These are phyloP conservation scores for Clarias platycephalus DNA, from an alignment of 2,797 vertebrate genomes.

Conservation along the genomic window DNA sequence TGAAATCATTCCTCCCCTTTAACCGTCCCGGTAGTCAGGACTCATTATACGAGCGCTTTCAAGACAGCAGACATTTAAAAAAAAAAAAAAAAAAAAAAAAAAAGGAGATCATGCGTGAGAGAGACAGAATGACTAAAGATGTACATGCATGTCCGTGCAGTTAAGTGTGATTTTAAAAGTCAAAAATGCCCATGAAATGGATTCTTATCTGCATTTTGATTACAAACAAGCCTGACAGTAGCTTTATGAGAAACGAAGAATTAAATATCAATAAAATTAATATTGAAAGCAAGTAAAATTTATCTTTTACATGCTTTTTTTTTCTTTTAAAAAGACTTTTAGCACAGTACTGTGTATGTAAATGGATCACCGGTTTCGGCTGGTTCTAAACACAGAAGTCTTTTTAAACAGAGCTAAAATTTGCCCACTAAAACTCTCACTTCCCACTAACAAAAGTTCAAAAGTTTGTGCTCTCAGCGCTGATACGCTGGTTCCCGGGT, in stretches of 20 bases:
- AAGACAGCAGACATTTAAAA: not conserved
- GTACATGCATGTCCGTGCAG: not conserved
- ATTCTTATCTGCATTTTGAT: not conserved
- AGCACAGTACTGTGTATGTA: not conserved
- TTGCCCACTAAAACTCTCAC: not conserved
- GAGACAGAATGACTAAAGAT: not conserved
- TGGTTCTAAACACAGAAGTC: not conserved
- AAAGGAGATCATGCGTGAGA: not conserved
- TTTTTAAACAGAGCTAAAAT: not conserved
- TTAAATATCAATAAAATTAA: not conserved
- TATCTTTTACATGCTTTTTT: not conserved
- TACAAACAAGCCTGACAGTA: not conserved
- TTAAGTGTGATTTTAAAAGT: not conserved
- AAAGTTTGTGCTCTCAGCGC: not conserved
- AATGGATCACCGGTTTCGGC: not conserved
- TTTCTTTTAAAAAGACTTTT: too few relatives aligned
- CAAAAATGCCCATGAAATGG: not conserved
- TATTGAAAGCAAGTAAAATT: too few relatives aligned
- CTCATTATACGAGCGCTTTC: not conserved
- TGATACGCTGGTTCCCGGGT: too few relatives aligned
- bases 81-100: not conserved
- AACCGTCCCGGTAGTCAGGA: not conserved
- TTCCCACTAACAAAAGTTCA: not conserved
- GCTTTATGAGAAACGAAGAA: not conserved
- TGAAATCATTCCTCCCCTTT: constrained; percentile 45